Evolutionary conservation across 2,797 vertebrate species (phyloP), one percentile per base, ranked within the genome.

Genomic region (Sibirionetta formosa): DNA sequence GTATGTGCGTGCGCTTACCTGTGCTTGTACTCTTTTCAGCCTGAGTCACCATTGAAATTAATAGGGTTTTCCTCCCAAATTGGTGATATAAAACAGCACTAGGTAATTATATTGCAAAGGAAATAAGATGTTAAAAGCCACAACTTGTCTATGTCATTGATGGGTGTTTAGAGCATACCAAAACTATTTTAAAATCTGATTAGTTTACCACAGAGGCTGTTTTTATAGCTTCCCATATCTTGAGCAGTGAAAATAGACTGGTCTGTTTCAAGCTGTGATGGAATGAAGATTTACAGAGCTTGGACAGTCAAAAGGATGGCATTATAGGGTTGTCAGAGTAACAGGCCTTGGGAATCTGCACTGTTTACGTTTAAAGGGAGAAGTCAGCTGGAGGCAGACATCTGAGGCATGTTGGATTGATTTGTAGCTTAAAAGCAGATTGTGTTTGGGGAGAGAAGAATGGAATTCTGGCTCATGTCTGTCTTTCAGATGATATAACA

Each of bases 301-400:
- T 83, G 93, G 88, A 65, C 78, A 93, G 88, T 71, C 78, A 71
- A 85, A 96, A 88, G 83, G 86, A 95, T 93, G 91, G 65, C 90
- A 80, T 93, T 88, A 69, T 26, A 33, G 81, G 81, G 93, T 94
- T 95, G 83, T 97, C 93, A 96, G 88, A 96, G 95, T 88, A 95
- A 95, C 93, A 90, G 75, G 56, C 82, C 78, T 92, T 48, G 69
- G 93, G 68, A 96, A 87, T 88, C 92, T 82, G 51, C 57, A 48
- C 71, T 96, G 94, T 95, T 97, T 96, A 78, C 8, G 3, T 90
- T 95, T 91, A 85, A 94, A 90, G 53, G 81, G 57, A 94, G 54
- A 96, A 95, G 75, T 96, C 96, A 95, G 94, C 88, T 94, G 86
- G 95, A 95, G 83, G 90, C 78, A 96, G 94, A 95, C 88, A 93